Evolutionary conservation across 1,140 invertebrate genomes (phyloP).

Genomic region (Ephestia elutella): DNA sequence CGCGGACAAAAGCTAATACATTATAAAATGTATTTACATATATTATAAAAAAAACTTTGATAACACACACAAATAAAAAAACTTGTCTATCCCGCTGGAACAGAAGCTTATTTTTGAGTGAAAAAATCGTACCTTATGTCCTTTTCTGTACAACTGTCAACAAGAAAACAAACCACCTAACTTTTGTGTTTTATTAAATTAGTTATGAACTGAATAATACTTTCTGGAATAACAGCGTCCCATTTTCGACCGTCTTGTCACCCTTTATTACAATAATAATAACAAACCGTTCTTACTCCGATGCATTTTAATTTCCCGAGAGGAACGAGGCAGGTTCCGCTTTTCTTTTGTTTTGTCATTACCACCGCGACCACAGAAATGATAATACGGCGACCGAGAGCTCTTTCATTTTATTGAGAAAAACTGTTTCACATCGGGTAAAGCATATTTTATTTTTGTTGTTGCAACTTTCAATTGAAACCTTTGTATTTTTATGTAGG

Average conservation of each 20-base stretch:
- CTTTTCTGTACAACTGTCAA: too few species aligned
- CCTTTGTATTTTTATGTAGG: background rate
- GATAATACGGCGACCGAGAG: background rate
- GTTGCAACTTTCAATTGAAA: background rate
- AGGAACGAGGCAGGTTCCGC: conserved; percentile 6
- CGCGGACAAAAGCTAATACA: too few species aligned
- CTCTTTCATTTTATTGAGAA: background rate
- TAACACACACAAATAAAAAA: too few species aligned
- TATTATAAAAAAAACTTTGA: too few species aligned
- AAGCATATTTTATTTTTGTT: background rate
- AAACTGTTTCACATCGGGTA: background rate
- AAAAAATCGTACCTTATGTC: too few species aligned
- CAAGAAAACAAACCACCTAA: too few species aligned
- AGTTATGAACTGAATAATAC: background rate
- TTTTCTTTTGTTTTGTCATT: conserved; percentile 14
- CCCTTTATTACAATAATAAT: background rate
- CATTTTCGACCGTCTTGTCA: background rate
- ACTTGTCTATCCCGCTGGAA: too few species aligned
- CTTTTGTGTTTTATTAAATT: too few species aligned
- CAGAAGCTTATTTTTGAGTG: too few species aligned
- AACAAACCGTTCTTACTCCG: conserved; percentile 4
- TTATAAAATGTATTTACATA: too few species aligned
- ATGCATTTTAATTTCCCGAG: conserved; percentile 14
- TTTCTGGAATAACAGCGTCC: background rate
- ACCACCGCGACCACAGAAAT: conserved; percentile 6